Conservation (phyloP, 64 coral and sea anemone genomes). For the Anthopleura sola region DNA sequence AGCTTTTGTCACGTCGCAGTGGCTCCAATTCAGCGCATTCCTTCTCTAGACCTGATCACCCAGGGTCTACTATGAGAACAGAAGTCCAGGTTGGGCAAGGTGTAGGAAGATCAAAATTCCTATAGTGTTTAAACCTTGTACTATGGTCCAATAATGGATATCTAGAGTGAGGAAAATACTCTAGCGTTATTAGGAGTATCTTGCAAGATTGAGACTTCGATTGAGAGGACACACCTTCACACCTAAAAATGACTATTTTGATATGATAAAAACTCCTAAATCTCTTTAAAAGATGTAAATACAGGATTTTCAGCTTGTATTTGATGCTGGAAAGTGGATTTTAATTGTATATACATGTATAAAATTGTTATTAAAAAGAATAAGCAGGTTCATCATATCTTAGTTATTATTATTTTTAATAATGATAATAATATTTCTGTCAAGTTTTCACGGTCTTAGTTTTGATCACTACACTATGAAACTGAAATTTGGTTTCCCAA, state of each 20-base stretch:
- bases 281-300: background rate
- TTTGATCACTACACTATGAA: too few relatives aligned
- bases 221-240: background rate
- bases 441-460: too few relatives aligned
- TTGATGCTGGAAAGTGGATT: background rate
- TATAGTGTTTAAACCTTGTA: background rate
- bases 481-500: too few relatives aligned
- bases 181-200: too few relatives aligned
- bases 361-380: background rate
- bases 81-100: slow-evolving; percentile 63
- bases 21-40: slow-evolving; percentile 51
- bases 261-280: background rate
- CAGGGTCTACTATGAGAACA: slow-evolving; percentile 59
- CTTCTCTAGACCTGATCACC: slow-evolving; percentile 32
- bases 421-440: too few relatives aligned
- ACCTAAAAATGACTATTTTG: background rate
- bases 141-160: background rate
- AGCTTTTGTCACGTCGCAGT: slow-evolving; percentile 67
- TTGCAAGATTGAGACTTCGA: too few relatives aligned
- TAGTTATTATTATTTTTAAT: too few relatives aligned
- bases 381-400: background rate
- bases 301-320: background rate
- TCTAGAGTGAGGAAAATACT: background rate
- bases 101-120: background rate
- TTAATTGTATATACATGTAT: background rate